Conservation (phyloP, 2,113 vertebrate species). For the Garra rufa region DNA sequence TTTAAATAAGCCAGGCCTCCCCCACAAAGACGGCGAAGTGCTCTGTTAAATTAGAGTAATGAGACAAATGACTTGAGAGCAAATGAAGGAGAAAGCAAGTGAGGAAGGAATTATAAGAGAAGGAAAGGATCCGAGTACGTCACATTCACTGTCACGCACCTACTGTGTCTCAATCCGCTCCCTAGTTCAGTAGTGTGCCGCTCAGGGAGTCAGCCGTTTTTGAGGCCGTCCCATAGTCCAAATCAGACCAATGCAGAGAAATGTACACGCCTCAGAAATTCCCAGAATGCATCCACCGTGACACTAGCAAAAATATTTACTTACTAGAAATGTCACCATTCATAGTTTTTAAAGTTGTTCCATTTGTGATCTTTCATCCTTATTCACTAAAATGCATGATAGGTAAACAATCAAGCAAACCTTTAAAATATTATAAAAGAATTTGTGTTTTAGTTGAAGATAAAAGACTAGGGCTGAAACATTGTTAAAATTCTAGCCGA, state of each 20-base stretch:
- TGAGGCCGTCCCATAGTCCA: not conserved
- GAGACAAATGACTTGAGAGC: conserved; percentile 49
- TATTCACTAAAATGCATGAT: not conserved
- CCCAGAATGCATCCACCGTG: not conserved
- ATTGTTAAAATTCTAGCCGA: not conserved
- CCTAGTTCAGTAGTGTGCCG: not conserved
- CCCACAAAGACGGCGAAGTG: conserved; percentile 53
- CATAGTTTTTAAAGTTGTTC: not conserved
- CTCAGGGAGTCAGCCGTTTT: not conserved
- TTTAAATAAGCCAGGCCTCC: conserved; percentile 51
- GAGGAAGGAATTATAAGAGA: not conserved
- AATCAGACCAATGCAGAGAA: not conserved
- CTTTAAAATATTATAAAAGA: not conserved
- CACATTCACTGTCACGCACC: not conserved
- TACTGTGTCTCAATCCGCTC: not conserved
- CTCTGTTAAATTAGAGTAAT: conserved; percentile 57
- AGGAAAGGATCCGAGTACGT: not conserved
- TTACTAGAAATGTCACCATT: not conserved
- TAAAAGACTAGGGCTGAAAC: not conserved
- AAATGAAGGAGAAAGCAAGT: conserved; percentile 38
- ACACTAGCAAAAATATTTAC: not conserved
- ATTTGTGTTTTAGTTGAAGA: not conserved
- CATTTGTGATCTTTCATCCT: not conserved
- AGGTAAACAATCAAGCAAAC: not conserved
- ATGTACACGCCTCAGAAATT: not conserved